Evolutionary conservation across 2,113 vertebrate species (phyloP).

Genomic region (Eurystomus gularis): DNA sequence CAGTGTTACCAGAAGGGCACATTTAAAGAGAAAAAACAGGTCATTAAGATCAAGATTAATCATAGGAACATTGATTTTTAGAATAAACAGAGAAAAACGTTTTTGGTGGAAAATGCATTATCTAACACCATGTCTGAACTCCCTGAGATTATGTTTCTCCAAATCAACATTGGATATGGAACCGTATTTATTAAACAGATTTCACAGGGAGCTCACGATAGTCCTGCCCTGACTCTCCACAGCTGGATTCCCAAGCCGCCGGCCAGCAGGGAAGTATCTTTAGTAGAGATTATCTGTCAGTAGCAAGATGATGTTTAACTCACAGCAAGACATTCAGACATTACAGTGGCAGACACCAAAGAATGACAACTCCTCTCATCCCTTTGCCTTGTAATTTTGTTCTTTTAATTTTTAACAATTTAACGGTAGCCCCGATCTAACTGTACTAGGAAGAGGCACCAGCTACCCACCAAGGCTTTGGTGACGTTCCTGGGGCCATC

Average conservation of each 20-base stretch:
- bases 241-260: not conserved
- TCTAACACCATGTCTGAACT: not conserved
- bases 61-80: not conserved
- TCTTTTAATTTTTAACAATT: not conserved
- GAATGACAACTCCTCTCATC: not conserved
- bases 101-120: not conserved
- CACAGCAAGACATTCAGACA: not conserved
- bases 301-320: not conserved
- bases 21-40: not conserved
- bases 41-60: slow-evolving; percentile 9
- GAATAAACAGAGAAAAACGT: not conserved
- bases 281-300: not conserved
- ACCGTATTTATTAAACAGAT: not conserved
- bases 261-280: not conserved
- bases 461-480: not conserved
- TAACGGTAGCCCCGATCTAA: not conserved
- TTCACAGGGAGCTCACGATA: not conserved
- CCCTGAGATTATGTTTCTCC: not conserved
- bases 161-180: not conserved
- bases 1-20: not conserved
- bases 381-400: not conserved
- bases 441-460: not conserved
- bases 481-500: not conserved
- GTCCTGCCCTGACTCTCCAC: not conserved
- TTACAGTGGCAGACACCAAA: not conserved